phyloP scores from a whole-genome alignment of 37 sponge, comb jelly and placozoan species.

The Lycopodina hypogea region DNA sequence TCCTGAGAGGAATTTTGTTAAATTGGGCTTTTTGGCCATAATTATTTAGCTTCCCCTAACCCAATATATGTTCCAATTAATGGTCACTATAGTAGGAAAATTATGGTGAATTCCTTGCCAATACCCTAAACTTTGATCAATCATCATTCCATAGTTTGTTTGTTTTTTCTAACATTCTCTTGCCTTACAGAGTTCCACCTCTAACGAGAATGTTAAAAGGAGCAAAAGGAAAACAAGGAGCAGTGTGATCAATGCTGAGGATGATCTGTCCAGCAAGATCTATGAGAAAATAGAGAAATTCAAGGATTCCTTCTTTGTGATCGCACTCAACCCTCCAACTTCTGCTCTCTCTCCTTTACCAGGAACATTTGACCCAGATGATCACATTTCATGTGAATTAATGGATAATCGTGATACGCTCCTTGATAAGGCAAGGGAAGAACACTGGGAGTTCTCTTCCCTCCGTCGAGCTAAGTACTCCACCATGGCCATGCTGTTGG shows the following conservation, averaged over 20 bases:
- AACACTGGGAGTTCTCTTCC: conserved; percentile 97
- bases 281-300: conserved; percentile 93
- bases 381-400: conserved; percentile 86
- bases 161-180: neutral
- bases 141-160: too few relatives aligned
- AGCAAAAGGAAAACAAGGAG: conserved; percentile 74
- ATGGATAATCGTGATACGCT: conserved; percentile 98
- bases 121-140: too few relatives aligned
- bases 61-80: too few relatives aligned
- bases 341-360: conserved; percentile 35
- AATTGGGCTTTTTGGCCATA: too few relatives aligned
- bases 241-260: conserved; percentile 39
- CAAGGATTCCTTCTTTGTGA: conserved; percentile 95
- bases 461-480: conserved; percentile 92
- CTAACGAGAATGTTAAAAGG: conserved; percentile 66
- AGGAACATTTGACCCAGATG: conserved; percentile 74
- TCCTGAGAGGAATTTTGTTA: too few relatives aligned
- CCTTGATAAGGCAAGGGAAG: conserved; percentile 89
- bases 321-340: conserved; percentile 68
- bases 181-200: conserved; percentile 7
- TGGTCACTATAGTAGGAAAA: too few relatives aligned
- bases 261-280: conserved; percentile 85
- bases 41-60: too few relatives aligned
- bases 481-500: conserved; percentile 82
- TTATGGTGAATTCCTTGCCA: too few relatives aligned